These are phyloP conservation scores for Eurypyga helias DNA, from an alignment of 2,113 vertebrate species.

Conservation along the genomic window DNA sequence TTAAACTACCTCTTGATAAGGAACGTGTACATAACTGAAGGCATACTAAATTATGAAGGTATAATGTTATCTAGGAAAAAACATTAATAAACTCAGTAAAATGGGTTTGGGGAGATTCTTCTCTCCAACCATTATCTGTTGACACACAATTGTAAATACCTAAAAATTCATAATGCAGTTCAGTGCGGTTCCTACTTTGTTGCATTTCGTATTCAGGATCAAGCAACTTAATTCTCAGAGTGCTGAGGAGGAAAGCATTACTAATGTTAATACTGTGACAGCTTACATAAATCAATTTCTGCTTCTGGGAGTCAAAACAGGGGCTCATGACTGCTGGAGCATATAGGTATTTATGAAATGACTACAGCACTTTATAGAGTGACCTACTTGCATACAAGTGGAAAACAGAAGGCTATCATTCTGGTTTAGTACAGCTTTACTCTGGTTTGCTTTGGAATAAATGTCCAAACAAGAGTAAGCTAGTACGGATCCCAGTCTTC, in stretches of 20 bases:
- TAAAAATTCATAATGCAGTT: neutral
- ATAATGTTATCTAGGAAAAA: neutral
- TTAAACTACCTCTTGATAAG: neutral
- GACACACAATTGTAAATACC: neutral
- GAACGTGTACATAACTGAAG: neutral
- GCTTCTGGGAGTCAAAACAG: neutral
- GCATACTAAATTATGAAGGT: neutral
- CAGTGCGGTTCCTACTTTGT: neutral
- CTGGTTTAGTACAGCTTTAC: neutral
- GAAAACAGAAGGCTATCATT: neutral
- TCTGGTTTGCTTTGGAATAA: neutral
- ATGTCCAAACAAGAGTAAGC: neutral
- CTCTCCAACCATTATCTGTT: neutral
- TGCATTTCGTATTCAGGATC: neutral
- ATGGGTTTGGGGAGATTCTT: neutral
- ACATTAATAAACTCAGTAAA: neutral
- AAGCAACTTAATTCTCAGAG: neutral
- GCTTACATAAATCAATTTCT: neutral
- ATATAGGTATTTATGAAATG: neutral
- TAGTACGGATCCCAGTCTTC: neutral
- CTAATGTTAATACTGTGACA: neutral
- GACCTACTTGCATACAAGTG: neutral
- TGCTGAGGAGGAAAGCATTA: neutral
- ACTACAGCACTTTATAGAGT: neutral
- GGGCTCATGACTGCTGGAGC: neutral